These are phyloP conservation scores for Amphiura filiformis DNA, from an alignment of 35 echinoderm and acorn worm genomes.

Conservation along the genomic window DNA sequence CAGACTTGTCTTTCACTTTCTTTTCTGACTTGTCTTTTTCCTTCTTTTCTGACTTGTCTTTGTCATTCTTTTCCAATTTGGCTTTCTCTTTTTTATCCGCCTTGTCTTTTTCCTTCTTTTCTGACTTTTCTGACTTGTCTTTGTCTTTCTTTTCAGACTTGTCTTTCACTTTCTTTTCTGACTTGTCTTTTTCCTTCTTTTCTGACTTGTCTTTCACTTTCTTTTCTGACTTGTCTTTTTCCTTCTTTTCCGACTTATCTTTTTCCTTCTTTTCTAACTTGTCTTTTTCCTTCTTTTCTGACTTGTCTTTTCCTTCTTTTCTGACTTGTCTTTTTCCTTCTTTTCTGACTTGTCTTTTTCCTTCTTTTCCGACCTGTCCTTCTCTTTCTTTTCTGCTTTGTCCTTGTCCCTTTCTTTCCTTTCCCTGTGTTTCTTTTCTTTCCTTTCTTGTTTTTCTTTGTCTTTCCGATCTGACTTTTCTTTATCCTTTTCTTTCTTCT, in stretches of 20 bases:
- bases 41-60: neutral
- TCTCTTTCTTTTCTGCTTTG: neutral
- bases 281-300: neutral
- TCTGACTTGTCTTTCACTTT: neutral
- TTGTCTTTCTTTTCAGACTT: neutral
- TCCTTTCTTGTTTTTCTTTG: neutral
- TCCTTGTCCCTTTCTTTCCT: neutral
- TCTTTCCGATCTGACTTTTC: neutral
- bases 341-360: neutral
- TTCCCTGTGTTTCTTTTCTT: neutral
- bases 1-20: neutral
- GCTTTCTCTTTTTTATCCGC: neutral
- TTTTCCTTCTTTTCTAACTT: neutral
- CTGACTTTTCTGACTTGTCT: neutral
- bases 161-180: neutral
- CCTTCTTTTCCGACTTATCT: neutral
- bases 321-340: neutral
- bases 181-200: neutral
- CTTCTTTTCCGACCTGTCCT: neutral
- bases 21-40: neutral
- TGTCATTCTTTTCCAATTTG: neutral
- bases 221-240: neutral
- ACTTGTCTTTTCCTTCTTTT: neutral
- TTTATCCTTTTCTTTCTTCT: neutral
- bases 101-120: neutral